Conservation (phyloP, 2,888 invertebrate genomes). For the Synergus itoensis region DNA sequence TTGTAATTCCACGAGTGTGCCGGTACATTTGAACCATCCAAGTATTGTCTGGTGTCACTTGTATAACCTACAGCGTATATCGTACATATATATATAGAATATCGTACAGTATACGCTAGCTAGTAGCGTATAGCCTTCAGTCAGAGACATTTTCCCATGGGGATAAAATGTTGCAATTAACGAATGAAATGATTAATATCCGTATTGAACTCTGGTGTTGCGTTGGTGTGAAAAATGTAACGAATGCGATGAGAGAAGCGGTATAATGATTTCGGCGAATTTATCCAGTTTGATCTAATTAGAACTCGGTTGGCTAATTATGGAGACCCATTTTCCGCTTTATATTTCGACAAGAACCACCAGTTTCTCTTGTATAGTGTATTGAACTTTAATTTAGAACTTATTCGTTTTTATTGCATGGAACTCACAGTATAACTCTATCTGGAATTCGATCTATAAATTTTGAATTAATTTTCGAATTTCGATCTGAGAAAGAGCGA, state of each 20-base stretch:
- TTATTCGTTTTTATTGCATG: too few relatives aligned
- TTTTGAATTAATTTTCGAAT: too few relatives aligned
- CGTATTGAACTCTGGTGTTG: not conserved
- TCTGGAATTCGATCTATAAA: too few relatives aligned
- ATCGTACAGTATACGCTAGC: too few relatives aligned
- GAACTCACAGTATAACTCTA: too few relatives aligned
- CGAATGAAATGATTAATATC: slow-evolving; percentile 33
- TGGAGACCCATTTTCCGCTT: not conserved
- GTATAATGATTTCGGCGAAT: not conserved
- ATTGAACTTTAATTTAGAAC: too few relatives aligned
- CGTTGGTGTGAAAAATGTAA: slow-evolving; percentile 6
- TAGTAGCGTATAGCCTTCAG: not conserved
- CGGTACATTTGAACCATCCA: not conserved
- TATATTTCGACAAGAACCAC: not conserved
- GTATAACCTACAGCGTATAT: not conserved
- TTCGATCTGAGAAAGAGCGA: too few relatives aligned
- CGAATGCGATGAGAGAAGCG: not conserved
- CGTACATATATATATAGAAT: not conserved
- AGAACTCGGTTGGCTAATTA: not conserved
- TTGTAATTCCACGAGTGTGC: not conserved
- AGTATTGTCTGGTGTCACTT: not conserved
- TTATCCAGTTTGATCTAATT: not conserved
- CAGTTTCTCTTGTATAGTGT: not conserved
- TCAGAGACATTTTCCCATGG: slow-evolving; percentile 28
- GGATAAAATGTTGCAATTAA: slow-evolving; percentile 19